Evolutionary conservation across 2,113 vertebrate species (phyloP), one percentile per base, ranked within the genome.

Genomic region (Chrysochloris asiatica): DNA sequence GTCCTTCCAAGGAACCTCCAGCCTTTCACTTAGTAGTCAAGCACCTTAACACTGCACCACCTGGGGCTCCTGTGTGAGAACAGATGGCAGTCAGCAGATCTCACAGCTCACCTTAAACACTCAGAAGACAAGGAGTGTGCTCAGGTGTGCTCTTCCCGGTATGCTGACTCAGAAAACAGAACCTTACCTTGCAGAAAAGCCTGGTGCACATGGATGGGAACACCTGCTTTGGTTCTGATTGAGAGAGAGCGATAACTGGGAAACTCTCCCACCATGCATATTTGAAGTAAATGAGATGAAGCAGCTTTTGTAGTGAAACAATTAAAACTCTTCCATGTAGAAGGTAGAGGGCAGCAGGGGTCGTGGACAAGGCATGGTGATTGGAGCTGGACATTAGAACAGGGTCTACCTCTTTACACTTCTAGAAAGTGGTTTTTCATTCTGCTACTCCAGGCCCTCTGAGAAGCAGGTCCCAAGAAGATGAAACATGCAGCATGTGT

Each of bases 131-230:
- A n/a, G 61, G 56, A 6, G 1, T 36, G 2, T 56, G 54, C 9
- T 26, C 30, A 3, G 1, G 28, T 3, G 16, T 30, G 17, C 9
- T 38, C 41, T 75, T 67, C 43, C 63, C 33, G 36, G 7, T 30
- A 26, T 9, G 83, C 28, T 3, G 61, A 81, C 30, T 16, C 43
- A 56, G 63, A 50, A 91, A 83, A 6, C 26, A n/a, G 33, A 61
- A 38, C 2, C 41, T 72, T 12, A 47, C 36, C 48, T 87, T 90
- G 72, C 45, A 65, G 50, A 48, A 93, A 78, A 41, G 38, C 16
- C 0, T 0, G 2, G 30, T 5, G 16, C 36, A 10, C 0, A 0
- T 28, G 59, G 6, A 3, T 38, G 24, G 22, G 8, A 11, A 41
- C 54, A 33, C 73, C 56, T 36, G 76, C 89, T 48, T 24, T 30